A percentile compares a stretch with the other conserved stretches of the same genome.
Conservation (phyloP, 2,113 vertebrate species). For the Boleophthalmus pectinirostris region DNA sequence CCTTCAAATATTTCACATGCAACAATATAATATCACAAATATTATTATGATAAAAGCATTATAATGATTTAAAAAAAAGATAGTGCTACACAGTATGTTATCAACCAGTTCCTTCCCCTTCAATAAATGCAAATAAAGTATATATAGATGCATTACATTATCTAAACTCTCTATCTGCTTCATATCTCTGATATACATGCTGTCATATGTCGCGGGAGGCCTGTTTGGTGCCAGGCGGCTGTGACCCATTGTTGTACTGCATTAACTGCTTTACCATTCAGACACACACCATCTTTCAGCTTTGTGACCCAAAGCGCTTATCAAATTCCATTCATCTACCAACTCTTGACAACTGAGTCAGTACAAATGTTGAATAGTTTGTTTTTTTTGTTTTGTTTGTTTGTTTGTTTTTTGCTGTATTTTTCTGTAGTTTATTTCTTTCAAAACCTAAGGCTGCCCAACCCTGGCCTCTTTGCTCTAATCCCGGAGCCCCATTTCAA, state of each 20-base stretch:
- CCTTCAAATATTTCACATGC: not conserved
- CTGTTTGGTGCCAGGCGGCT: constrained; percentile 45
- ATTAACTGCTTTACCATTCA: constrained; percentile 23
- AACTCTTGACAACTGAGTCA: constrained; percentile 6
- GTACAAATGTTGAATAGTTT: not conserved
- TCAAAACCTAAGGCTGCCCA: constrained; percentile 4
- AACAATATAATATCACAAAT: not conserved
- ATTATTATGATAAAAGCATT: not conserved
- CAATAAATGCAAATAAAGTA: not conserved
- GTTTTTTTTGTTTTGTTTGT: too few species aligned
- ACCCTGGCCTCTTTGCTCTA: constrained; percentile 38
- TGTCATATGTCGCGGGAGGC: constrained; percentile 38
- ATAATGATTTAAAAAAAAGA: not conserved
- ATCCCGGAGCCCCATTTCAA: constrained; percentile 43
- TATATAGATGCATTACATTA: not conserved
- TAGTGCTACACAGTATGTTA: not conserved
- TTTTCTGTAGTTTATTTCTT: not conserved
- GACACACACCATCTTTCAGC: constrained; percentile 7
- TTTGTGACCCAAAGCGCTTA: constrained; percentile 15
- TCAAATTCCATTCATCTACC: constrained; percentile 19
- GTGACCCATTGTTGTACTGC: constrained; percentile 39
- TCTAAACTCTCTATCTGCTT: constrained; percentile 4
- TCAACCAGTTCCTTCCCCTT: not conserved
- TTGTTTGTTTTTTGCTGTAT: not conserved
- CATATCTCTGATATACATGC: constrained; percentile 20